Base-by-base conservation (phyloP, 2,888 invertebrate genomes). In the Machimus atricapillus region DNA sequence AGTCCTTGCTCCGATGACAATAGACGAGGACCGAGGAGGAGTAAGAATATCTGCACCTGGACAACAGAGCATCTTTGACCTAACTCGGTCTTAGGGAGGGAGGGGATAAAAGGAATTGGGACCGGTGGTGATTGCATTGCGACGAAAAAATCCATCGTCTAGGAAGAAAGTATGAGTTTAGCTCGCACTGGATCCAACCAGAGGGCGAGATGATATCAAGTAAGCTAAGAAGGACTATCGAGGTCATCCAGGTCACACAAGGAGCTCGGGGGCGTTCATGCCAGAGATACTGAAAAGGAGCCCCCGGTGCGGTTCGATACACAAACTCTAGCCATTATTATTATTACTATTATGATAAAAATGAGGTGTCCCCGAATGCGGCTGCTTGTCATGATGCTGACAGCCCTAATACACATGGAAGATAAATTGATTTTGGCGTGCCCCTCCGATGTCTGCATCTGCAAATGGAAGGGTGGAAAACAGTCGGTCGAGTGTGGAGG, bases 401-500 rank as follows among this genome's bases (percentile, higher is more conserved):
- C 85, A 85, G 43, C 34, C 27, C 31, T 85, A 74, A 85, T 85
- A 85, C 85, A 85, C 46, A 74, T 85, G 85, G 85, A 52, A 73
- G 74, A 85, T 85, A 85, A 85, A 85, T 85, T 88, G 82, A 87
- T 87, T 78, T 73, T 74, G 19, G 91, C 90, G 82, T 97, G 97
- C 91, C 97, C 97, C 37, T 93, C 94, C 52, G 94, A 92, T 37
- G 92, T 95, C 89, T 98, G 98, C 92, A 94, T 95, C 87, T 98
- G 98, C 94, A 97, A 97, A 92, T 98, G 98, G 98, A 97, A 97
- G 92, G 96, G 96, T 91, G 98, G 98, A 79, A 98, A 98, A 91
- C 96, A 97, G 91, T 96, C 97, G 89, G 97, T 97, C 82, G 97
- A 98, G 92, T 98, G 98, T 93, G 94, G 96, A 82, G 95, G 96